Evolutionary conservation across 2,797 vertebrate species (phyloP), one percentile per base, ranked within the genome.

Genomic region (Gallirallus australis): DNA sequence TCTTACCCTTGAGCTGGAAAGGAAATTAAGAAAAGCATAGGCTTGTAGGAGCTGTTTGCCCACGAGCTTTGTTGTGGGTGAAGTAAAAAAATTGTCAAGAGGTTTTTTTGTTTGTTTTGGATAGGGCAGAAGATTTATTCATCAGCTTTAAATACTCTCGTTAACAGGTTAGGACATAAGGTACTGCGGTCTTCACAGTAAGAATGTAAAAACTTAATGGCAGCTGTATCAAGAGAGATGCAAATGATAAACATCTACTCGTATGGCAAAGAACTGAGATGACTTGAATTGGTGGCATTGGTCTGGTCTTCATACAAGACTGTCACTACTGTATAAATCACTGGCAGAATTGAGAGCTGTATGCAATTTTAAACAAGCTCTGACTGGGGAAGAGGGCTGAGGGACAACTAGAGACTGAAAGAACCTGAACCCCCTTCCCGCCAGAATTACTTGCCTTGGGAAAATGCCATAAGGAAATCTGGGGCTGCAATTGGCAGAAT

Each of bases 1-100:
- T 92, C 39, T 71, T 90, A 85, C 86, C 79, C 81, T 89, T 73
- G 86, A 95, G 71, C 71, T 85, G 75, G 77, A 90, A 89, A 95
- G 86, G 86, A 96, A 96, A 91, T 77, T 20, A 71, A 93, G 82
- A 86, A 84, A 89, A 95, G 86, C 20, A 8, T 12, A 53, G 56
- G 56, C 83, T 73, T 52, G 70, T 11, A 89, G 66, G 48, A 86
- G 48, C 4, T 86, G 31, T n/a, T 86, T 19, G 48, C 86, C 69
- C 64, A 53, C 82, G 56, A 84, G 64, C 47, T 95, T 77, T 77
- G 31, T 79, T 86, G 94, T 33, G 23, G 48, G 39, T 42, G 52
- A 82, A 89, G 54, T 3, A 5, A 31, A 83, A 33, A 33, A 21
- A 21, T 12, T 6, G 16, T 59, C 16, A 72, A 30, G n/a, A 27